A percentile compares a stretch with the other conserved stretches of the same genome.
These are phyloP conservation scores for Austrolebias charrua DNA, from an alignment of 2,797 vertebrate genomes.

Conservation along the genomic window DNA sequence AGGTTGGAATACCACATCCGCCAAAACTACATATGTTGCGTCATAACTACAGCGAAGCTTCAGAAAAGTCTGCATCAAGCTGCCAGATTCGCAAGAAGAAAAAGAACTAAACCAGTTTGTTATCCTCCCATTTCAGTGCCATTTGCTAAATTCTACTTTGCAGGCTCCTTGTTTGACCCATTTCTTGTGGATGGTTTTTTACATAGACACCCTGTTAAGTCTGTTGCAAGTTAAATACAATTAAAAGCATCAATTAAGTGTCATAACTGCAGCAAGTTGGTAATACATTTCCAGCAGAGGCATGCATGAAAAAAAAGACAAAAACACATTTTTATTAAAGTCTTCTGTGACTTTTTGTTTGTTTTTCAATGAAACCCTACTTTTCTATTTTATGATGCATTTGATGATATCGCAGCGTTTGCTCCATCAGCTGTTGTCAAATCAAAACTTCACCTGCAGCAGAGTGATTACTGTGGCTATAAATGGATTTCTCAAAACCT, in stretches of 20 bases:
- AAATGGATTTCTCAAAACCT: too few species aligned
- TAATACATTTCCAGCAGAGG: too few species aligned
- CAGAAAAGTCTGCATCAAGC: constrained; percentile 1
- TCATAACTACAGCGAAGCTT: background rate
- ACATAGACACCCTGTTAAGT: too few species aligned
- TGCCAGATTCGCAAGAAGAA: background rate
- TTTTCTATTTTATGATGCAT: background rate
- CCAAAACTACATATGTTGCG: constrained; percentile 14
- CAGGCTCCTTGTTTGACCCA: too few species aligned
- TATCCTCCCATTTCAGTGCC: too few species aligned
- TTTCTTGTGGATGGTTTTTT: too few species aligned
- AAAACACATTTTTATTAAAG: background rate
- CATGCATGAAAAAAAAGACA: background rate
- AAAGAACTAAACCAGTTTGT: background rate
- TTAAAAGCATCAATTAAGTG: too few species aligned
- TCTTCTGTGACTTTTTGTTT: background rate
- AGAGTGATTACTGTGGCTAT: too few species aligned
- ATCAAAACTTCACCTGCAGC: background rate
- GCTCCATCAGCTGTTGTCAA: background rate
- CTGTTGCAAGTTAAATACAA: too few species aligned
- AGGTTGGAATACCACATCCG: background rate
- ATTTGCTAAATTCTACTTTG: too few species aligned
- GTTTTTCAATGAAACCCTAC: background rate
- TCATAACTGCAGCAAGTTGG: too few species aligned
- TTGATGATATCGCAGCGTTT: too few species aligned